Evolutionary conservation across 1,140 invertebrate species (phyloP).

Genomic region (Anagrus nilaparvatae): DNA sequence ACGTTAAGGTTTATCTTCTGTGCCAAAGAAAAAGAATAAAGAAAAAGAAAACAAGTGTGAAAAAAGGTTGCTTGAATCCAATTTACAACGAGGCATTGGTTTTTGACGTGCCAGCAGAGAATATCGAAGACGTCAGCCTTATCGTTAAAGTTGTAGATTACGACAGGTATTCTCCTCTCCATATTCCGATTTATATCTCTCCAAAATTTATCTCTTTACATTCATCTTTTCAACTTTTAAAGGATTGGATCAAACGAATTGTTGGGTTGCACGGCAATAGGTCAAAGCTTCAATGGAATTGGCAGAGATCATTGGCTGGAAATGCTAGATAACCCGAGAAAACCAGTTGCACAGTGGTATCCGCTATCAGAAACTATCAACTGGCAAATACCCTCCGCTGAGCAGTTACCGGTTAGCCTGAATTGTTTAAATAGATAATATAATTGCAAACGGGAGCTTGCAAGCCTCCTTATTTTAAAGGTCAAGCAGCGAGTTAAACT

Average conservation of each 20-base stretch:
- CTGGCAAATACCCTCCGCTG: slow-evolving; percentile 45
- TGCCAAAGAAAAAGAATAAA: slow-evolving; percentile 54
- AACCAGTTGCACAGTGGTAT: slow-evolving; percentile 81
- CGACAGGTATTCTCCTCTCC: slow-evolving; percentile 66
- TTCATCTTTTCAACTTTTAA: slow-evolving; percentile 16
- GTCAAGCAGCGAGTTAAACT: no score
- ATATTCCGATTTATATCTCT: not conserved
- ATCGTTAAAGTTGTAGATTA: slow-evolving; percentile 84
- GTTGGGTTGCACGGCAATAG: slow-evolving; percentile 74
- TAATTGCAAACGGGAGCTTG: no score
- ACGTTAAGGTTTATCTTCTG: slow-evolving; percentile 65
- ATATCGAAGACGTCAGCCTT: slow-evolving; percentile 73
- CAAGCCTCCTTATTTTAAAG: no score
- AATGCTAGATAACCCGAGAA: slow-evolving; percentile 76
- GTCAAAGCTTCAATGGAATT: slow-evolving; percentile 63
- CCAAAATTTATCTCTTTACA: slow-evolving; percentile 14
- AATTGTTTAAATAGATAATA: slow-evolving; percentile 58
- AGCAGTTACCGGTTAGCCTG: slow-evolving; percentile 47
- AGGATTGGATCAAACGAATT: slow-evolving; percentile 81
- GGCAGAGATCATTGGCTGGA: slow-evolving; percentile 83
- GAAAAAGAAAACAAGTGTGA: slow-evolving; percentile 66
- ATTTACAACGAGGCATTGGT: slow-evolving; percentile 71
- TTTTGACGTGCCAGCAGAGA: slow-evolving; percentile 61
- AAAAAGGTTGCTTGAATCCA: slow-evolving; percentile 59
- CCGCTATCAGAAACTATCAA: slow-evolving; percentile 59